A percentile compares a stretch with the other conserved stretches of the same genome.
These are phyloP conservation scores for Strix uralensis DNA, from an alignment of 2,113 vertebrate species.

Conservation along the genomic window DNA sequence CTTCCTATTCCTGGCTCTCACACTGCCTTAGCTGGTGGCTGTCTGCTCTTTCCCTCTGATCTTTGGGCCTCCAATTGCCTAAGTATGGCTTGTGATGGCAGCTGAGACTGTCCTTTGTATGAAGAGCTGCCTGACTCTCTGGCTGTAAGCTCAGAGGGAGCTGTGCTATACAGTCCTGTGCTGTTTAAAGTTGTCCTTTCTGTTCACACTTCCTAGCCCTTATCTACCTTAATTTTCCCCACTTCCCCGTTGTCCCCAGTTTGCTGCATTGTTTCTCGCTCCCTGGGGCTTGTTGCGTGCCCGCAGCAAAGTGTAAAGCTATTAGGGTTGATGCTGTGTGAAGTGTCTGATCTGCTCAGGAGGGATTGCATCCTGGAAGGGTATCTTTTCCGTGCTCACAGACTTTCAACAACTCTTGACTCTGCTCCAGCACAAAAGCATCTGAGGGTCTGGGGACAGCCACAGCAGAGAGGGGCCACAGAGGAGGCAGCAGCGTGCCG, in stretches of 20 bases:
- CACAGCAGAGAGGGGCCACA: neutral
- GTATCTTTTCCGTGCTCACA: neutral
- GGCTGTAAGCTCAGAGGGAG: neutral
- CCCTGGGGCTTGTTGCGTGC: neutral
- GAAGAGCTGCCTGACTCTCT: neutral
- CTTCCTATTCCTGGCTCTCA: neutral
- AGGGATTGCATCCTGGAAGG: neutral
- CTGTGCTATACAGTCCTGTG: neutral
- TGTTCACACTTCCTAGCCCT: neutral
- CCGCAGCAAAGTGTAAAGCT: neutral
- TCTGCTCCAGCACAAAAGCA: neutral
- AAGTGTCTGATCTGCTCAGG: neutral
- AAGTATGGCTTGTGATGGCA: too few relatives aligned
- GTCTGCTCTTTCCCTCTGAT: too few relatives aligned
- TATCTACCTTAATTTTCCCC: neutral
- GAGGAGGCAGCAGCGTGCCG: neutral
- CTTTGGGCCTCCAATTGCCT: neutral
- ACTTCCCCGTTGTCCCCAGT: neutral
- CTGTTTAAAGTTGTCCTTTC: neutral
- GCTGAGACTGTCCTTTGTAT: neutral
- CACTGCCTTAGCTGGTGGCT: neutral
- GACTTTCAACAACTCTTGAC: neutral
- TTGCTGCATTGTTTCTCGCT: neutral
- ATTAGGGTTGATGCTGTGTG: neutral
- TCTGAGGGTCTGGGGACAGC: neutral